Percentiles rank a stretch among this genome's conserved stretches.
Evolutionary conservation across 2,888 invertebrate genomes (phyloP).

Genomic region (Camptogramma bilineatum): DNA sequence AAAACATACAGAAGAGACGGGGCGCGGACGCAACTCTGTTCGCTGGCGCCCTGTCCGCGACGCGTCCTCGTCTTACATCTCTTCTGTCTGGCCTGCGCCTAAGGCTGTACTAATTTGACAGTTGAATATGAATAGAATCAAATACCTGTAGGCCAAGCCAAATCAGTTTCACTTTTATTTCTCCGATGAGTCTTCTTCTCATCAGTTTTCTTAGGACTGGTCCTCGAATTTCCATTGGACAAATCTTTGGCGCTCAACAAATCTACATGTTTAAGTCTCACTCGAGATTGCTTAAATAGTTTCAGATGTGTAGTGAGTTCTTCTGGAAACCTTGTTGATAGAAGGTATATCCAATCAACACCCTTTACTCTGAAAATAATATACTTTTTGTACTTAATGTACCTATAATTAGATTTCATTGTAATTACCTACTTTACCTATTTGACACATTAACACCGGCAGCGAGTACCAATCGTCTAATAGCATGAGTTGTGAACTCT

Average conservation of each 20-base stretch:
- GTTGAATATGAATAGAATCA: too few relatives aligned
- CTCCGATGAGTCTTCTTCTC: slow-evolving; percentile 86
- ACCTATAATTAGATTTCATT: too few relatives aligned
- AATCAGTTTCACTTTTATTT: slow-evolving; percentile 91
- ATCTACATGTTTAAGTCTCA: slow-evolving; percentile 76
- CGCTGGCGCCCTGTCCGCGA: too few relatives aligned
- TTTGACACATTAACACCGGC: slow-evolving; percentile 87
- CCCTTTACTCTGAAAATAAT: slow-evolving; percentile 87
- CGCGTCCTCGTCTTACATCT: too few relatives aligned
- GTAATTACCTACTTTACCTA: slow-evolving; percentile 78
- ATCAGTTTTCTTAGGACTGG: slow-evolving; percentile 75
- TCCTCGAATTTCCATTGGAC: slow-evolving; percentile 68
- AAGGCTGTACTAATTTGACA: too few relatives aligned
- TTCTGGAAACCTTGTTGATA: slow-evolving; percentile 94
- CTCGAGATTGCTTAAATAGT: slow-evolving; percentile 92
- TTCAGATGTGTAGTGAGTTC: slow-evolving; percentile 96
- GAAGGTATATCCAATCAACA: slow-evolving; percentile 95
- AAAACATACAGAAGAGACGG: too few relatives aligned
- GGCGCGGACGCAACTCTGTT: too few relatives aligned
- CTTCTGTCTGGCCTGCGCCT: too few relatives aligned
- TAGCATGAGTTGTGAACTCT: slow-evolving; percentile 88
- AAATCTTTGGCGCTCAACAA: slow-evolving; percentile 76
- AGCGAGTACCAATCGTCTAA: slow-evolving; percentile 89
- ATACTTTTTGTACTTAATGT: too few relatives aligned
- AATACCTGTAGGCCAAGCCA: slow-evolving; percentile 87